Evolutionary conservation across 2,113 vertebrate genomes (phyloP).

Genomic region (Pipra filicauda): DNA sequence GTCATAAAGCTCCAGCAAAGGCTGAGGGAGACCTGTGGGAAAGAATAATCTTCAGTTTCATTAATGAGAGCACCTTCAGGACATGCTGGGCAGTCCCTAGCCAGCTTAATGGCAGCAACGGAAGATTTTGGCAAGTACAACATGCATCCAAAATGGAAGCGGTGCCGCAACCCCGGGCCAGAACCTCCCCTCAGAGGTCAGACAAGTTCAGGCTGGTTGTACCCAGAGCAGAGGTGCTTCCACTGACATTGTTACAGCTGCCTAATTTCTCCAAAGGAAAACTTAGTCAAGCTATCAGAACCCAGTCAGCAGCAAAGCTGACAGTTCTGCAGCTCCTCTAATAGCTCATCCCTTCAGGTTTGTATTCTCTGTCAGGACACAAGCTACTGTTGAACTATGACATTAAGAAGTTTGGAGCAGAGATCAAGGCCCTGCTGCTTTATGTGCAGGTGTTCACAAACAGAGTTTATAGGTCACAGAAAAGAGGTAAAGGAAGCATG

Average conservation of each 20-base stretch:
- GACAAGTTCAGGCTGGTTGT: not conserved
- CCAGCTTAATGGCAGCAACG: accelerated
- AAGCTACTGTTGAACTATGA: not conserved
- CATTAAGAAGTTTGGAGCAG: not conserved
- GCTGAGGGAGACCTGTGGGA: constrained; percentile 84
- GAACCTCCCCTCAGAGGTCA: not conserved
- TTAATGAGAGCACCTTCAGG: not conserved
- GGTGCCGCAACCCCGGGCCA: not conserved
- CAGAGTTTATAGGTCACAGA: not conserved
- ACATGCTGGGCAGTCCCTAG: not conserved
- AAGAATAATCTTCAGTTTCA: not conserved
- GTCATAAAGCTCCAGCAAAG: constrained; percentile 84
- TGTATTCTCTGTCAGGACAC: not conserved
- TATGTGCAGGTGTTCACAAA: not conserved
- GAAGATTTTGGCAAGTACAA: not conserved
- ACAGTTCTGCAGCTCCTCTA: not conserved
- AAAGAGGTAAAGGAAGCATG: not conserved
- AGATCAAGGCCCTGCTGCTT: not conserved
- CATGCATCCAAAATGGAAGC: not conserved
- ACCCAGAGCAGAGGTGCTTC: not conserved
- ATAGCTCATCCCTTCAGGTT: not conserved
- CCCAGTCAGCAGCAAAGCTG: not conserved
- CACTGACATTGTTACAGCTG: not conserved
- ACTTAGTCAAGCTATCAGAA: not conserved
- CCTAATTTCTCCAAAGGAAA: not conserved